A percentile compares a stretch with the other conserved stretches of the same genome.
Conservation (phyloP, 2,797 vertebrate species). For the Syngnathus acus region DNA sequence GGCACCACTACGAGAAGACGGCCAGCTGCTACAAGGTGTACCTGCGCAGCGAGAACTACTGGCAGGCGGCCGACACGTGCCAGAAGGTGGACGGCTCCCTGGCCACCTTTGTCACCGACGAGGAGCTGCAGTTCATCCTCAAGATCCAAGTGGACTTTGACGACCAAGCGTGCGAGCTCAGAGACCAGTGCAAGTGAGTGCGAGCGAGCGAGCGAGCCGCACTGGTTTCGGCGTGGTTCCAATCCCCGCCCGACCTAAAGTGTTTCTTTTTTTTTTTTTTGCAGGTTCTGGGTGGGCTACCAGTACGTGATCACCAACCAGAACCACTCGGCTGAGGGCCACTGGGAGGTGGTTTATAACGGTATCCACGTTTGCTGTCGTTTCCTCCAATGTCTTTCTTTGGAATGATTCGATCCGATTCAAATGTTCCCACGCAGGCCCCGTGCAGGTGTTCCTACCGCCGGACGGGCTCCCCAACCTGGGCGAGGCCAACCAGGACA, state of each 20-base stretch:
- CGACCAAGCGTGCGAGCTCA: conserved; percentile 80
- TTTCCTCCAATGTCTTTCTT: too few relatives aligned
- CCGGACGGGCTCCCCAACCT: conserved; percentile 78
- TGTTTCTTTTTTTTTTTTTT: not conserved
- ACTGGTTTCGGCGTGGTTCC: too few relatives aligned
- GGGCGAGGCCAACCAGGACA: conserved; percentile 77
- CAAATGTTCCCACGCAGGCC: conserved; percentile 60
- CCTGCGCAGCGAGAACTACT: conserved; percentile 90
- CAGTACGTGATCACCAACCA: conserved; percentile 92
- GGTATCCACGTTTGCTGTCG: conserved; percentile 54
- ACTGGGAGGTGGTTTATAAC: conserved; percentile 96
- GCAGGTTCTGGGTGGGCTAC: conserved; percentile 97
- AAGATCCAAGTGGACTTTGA: conserved; percentile 93
- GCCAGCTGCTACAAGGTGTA: conserved; percentile 96
- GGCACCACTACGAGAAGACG: conserved; percentile 97
- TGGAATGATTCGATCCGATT: too few relatives aligned
- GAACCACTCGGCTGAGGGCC: conserved; percentile 86
- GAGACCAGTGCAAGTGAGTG: conserved; percentile 88
- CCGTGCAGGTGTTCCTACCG: conserved; percentile 89
- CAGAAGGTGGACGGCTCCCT: conserved; percentile 91
- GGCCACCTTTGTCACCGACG: conserved; percentile 90
- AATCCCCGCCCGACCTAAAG: too few relatives aligned
- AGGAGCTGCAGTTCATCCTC: conserved; percentile 93
- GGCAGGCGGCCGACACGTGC: conserved; percentile 94
- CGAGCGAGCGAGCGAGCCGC: not conserved